phyloP scores from a whole-genome alignment of 1,140 invertebrate genomes.

The Orchestia grillus region DNA sequence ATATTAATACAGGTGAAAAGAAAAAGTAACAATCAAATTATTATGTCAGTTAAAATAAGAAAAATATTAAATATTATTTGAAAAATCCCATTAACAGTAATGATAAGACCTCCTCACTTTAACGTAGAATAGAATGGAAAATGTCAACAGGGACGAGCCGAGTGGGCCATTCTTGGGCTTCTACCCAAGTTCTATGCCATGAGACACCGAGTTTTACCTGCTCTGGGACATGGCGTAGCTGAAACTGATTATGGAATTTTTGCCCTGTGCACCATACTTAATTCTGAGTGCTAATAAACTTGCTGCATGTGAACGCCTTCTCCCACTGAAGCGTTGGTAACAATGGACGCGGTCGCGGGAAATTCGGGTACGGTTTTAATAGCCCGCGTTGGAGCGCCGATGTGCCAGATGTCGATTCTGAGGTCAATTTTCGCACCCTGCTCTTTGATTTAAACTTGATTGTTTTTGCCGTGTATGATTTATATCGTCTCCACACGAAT shows the following conservation, averaged over 20 bases:
- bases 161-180: too few species aligned
- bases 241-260: not conserved
- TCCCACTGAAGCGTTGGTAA: not conserved
- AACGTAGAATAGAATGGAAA: too few species aligned
- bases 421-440: not conserved
- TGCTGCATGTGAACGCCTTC: not conserved
- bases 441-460: not conserved
- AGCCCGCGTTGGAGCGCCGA: not conserved
- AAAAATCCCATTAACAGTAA: too few species aligned
- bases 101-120: too few species aligned
- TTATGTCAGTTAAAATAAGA: too few species aligned
- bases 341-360: not conserved
- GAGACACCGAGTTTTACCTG: too few species aligned
- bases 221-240: not conserved
- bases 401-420: not conserved
- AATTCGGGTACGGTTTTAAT: not conserved
- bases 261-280: not conserved
- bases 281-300: not conserved
- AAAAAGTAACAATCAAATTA: too few species aligned
- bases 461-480: not conserved
- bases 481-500: not conserved
- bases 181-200: too few species aligned
- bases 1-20: too few species aligned
- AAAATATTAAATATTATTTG: too few species aligned
- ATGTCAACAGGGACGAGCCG: too few species aligned